Evolutionary conservation across 2,797 vertebrate species (phyloP), one percentile per base, ranked within the genome.

Genomic region (Pteropus rufus): DNA sequence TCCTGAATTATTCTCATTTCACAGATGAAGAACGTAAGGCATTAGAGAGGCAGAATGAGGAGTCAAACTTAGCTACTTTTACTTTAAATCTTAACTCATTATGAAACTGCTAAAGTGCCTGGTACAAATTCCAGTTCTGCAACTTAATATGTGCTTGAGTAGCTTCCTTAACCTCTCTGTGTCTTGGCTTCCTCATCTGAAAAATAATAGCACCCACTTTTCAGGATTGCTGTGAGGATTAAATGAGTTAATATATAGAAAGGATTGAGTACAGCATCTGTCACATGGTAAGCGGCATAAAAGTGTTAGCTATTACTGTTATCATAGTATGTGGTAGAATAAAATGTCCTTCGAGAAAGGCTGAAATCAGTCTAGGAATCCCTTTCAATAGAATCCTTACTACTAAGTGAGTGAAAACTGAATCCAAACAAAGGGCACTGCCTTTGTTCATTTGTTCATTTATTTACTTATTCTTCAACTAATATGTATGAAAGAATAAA

Each of bases 261-360:
- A 83, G 31, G 8, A 88, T 56, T 94, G 70, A 23, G 10, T 67
- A 39, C 0, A 93, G 56, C 36, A 80, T 8, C 24, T 89, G 2
- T 82, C 64, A 79, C 15, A 52, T 31, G 54, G 34, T 77, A 85
- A 80, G 34, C 26, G 83, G 31, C 15, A 75, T 54, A 12, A 7
- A 85, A 89, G 24, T 75, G 14, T 58, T 81, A 89, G 29, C 39
- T 80, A 70, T 36, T 79, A 52, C 76, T 72, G 44, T 73, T 52
- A 82, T 93, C 31, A 87, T 72, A 86, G 36, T 64, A 91, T n/a
- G 58, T 89, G 16, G 41, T 24, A 89, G 18, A 95, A 97, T 91
- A 44, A 93, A 89, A 2, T 52, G 29, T 15, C 62, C 60, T 92
- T 81, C 21, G 70, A 83, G 34, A 92, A 96, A 97, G 34, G 29